Evolutionary conservation across 2,797 vertebrate genomes (phyloP).

Genomic region (Sciurus vulgaris): DNA sequence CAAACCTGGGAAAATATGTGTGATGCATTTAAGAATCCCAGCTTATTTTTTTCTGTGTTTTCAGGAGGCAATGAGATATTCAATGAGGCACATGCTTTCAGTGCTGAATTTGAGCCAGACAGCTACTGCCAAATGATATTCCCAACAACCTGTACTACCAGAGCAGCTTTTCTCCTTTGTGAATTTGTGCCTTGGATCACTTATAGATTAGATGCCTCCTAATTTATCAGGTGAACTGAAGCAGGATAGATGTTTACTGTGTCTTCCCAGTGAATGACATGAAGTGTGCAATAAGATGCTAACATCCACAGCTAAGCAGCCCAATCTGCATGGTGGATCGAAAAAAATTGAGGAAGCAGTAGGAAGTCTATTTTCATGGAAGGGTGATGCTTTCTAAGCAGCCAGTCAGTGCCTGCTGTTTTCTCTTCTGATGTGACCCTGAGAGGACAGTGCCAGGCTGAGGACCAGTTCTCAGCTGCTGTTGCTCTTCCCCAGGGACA

Average conservation of each 20-base stretch:
- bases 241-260: neutral
- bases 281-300: neutral
- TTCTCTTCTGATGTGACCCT: neutral
- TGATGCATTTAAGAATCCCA: neutral
- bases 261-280: neutral
- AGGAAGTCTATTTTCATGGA: neutral
- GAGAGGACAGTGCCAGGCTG: neutral
- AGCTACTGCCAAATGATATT: neutral
- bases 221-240: neutral
- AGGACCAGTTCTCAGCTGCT: neutral
- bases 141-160: neutral
- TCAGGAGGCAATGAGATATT: neutral
- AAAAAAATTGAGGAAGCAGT: neutral
- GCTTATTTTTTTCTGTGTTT: neutral
- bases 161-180: conserved; percentile 26
- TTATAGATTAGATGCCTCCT: conserved; percentile 26
- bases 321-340: neutral
- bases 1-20: neutral
- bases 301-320: neutral
- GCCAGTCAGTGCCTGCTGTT: neutral
- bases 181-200: neutral
- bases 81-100: neutral
- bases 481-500: neutral
- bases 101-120: neutral
- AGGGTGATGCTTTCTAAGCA: neutral